Base-by-base conservation (phyloP, 2,888 invertebrate genomes). In the Pollenia griseotomentosa region DNA sequence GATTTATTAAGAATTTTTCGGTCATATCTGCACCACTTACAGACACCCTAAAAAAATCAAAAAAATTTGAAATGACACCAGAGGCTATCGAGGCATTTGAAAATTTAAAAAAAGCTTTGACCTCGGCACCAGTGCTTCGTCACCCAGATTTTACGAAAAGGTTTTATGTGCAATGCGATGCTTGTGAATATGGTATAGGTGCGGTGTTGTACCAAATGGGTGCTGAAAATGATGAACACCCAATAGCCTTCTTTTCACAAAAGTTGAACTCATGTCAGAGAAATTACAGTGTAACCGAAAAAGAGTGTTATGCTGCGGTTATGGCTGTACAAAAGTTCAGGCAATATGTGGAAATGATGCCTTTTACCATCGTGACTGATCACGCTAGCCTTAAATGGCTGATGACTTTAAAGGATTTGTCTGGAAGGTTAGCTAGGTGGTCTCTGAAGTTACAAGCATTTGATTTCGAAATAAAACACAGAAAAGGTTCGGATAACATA, bases 271-370 rank as follows among this genome's bases (percentile, higher is more conserved):
- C 55, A 0, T 66, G 70, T 16, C 88, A 89, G 44, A 55, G 55
- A 5, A 88, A 85, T 48, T 87, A 87, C 33, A 84, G 59, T 14
- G 79, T 85, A 1, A 88, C 87, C 0, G 88, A 86, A 66, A 65
- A 86, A 11, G 84, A 88, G 23, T 87, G 87, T 71, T 46, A 74
- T 0, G 77, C 83, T 7, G 77, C 77, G 9, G 71, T 83, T 7
- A 12, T 83, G 44, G 77, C 83, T 0, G 48, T 82, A 0, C 57
- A 57, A 42, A 73, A 59, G 23, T 83, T 77, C 40, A 12, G 83
- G n/a, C 70, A 70, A 0, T 77, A 77, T 19, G 44, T 83, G 0
- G 75, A 77, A 51, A 16, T 82, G n/a, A 75, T 68, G 33, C 33
- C 33, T 33, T 33, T 33, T 33, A 33, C 33, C 33, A 33, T 33